Evolutionary conservation across 2,888 invertebrate species (phyloP).

Genomic region (Lamellibrachia satsuma): DNA sequence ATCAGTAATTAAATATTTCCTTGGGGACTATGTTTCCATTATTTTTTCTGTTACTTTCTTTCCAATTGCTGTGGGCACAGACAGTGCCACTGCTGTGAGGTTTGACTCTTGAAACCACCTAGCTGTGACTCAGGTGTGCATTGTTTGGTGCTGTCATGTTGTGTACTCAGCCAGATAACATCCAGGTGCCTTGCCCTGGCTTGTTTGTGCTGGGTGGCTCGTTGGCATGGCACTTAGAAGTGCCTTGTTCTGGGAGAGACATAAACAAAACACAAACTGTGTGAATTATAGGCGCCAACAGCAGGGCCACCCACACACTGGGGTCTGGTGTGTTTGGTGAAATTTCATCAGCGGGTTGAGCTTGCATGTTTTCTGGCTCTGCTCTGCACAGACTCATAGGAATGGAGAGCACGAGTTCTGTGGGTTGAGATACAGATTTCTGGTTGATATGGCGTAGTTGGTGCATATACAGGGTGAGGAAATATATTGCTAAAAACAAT

Average conservation of each 20-base stretch:
- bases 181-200: not conserved
- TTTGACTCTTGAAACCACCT: not conserved
- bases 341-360: not conserved
- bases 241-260: not conserved
- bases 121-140: not conserved
- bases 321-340: not conserved
- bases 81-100: too few relatives aligned
- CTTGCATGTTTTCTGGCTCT: not conserved
- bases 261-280: not conserved
- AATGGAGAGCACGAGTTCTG: too few relatives aligned
- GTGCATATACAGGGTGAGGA: too few relatives aligned
- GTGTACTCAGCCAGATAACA: not conserved
- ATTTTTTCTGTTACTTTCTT: too few relatives aligned
- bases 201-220: not conserved
- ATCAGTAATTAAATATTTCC: too few relatives aligned
- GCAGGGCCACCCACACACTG: not conserved
- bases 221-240: not conserved
- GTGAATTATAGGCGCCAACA: constrained; percentile 9
- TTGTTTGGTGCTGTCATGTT: not conserved
- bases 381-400: too few relatives aligned
- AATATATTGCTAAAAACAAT: too few relatives aligned
- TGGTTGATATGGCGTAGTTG: too few relatives aligned
- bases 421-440: too few relatives aligned
- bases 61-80: too few relatives aligned
- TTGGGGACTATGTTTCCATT: too few relatives aligned